Evolutionary conservation across 2,113 vertebrate genomes (phyloP).

Genomic region (Rafetus swinhoei): DNA sequence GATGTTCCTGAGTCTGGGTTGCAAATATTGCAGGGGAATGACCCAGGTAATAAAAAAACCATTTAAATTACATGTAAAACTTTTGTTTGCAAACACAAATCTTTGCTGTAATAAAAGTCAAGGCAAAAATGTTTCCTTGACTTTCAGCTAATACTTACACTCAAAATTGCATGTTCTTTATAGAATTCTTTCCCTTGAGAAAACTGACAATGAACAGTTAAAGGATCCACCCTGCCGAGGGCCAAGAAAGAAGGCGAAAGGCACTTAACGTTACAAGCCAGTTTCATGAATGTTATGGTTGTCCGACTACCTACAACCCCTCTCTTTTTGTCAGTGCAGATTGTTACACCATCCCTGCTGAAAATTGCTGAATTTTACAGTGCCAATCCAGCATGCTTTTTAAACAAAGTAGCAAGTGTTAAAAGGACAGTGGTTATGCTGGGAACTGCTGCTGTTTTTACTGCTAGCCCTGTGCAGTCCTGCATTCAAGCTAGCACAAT

Average conservation of each 20-base stretch:
- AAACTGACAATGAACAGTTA: neutral
- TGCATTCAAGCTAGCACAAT: rapidly evolving
- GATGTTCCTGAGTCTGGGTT: neutral
- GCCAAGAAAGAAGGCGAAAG: neutral
- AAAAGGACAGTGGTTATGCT: neutral
- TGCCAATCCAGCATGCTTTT: rapidly evolving
- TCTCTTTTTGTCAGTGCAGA: neutral
- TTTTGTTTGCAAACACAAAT: neutral
- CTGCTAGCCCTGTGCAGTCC: neutral
- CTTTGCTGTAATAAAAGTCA: neutral
- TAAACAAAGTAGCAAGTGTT: neutral
- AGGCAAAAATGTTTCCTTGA: neutral
- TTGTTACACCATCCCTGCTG: neutral
- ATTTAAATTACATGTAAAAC: neutral
- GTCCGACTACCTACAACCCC: neutral
- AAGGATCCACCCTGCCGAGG: neutral
- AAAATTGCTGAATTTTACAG: neutral
- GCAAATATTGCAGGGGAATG: neutral
- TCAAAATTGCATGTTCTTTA: neutral
- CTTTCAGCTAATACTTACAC: neutral
- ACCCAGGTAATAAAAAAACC: rapidly evolving
- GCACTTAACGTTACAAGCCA: neutral
- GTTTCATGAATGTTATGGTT: neutral
- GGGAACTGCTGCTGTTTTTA: rapidly evolving
- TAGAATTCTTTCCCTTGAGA: neutral